These are phyloP conservation scores for Parnassius apollo DNA, from an alignment of 2,888 invertebrate genomes.

Conservation along the genomic window DNA sequence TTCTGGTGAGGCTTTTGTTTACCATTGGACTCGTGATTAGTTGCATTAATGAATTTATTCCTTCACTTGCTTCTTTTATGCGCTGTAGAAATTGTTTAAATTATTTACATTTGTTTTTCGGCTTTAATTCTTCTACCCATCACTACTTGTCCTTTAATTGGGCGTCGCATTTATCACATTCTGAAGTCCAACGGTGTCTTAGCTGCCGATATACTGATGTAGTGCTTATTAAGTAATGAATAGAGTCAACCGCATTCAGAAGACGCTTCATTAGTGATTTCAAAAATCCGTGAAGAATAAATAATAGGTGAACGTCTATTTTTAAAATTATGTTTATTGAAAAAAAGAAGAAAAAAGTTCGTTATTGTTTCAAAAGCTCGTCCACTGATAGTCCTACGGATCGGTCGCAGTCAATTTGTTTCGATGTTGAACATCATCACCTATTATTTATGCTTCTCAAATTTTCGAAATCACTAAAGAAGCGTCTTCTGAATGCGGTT, in stretches of 20 bases:
- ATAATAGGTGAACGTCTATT: not conserved
- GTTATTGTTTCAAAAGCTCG: constrained; percentile 36
- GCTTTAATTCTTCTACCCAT: too few species aligned
- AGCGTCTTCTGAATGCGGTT: too few species aligned
- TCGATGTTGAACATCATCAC: constrained; percentile 31
- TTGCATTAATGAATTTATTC: too few species aligned
- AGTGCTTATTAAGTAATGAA: not conserved
- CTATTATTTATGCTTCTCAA: too few species aligned
- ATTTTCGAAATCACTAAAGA: too few species aligned
- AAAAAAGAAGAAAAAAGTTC: constrained; percentile 31
- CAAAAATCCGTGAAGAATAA: not conserved
- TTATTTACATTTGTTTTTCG: too few species aligned
- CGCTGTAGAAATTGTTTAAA: too few species aligned
- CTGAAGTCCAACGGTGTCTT: constrained; percentile 5
- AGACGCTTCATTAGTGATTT: constrained; percentile 17
- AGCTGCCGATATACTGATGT: not conserved
- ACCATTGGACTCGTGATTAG: too few species aligned
- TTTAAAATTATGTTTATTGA: not conserved
- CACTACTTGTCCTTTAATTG: not conserved
- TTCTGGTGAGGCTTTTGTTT: too few species aligned
- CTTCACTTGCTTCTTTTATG: too few species aligned
- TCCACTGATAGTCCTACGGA: constrained; percentile 31
- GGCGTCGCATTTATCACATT: constrained; percentile 5
- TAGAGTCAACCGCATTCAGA: constrained; percentile 1
- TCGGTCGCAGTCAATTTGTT: constrained; percentile 61